Base-by-base conservation (phyloP, 2,113 vertebrate genomes). In the Pterocles burchelli region DNA sequence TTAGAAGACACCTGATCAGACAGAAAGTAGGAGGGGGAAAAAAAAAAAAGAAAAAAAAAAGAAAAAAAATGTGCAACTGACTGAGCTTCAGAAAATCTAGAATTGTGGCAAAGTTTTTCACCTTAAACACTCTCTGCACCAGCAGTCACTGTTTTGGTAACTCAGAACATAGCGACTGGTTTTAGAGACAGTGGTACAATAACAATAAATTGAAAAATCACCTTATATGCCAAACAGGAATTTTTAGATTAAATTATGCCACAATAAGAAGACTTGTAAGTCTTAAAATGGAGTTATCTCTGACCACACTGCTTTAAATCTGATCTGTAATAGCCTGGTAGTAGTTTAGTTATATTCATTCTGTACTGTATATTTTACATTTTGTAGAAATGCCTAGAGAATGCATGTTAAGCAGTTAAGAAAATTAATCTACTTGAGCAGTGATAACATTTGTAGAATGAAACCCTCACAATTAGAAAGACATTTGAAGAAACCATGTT, bases 401-500 rank as follows among this genome's bases (percentile, higher is more conserved):
- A 38, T 72, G 90, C 83, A 94, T 94, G 85, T 96, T 96, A 96
- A 97, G 54, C 90, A 78, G 95, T 93, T 90, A 89, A 85, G 95
- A 82, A 96, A 96, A 96, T 93, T 94, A 95, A 96, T 97, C 95
- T 95, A 84, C 86, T 59, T 85, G 76, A 94, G 90, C 85, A 89
- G 80, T 91, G 96, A 92, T 95, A 97, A 96, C 96, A 89, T 96
- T 96, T 96, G 95, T 84, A 90, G 96, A 92, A 85, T 41, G 91
- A 92, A 96, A 95, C 86, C 66, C 80, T 96, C 92, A 91, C 88
- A 85, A 95, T 96, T 94, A 96, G 91, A 71, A 91, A 96, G 85
- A 76, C 77, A 58, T 97, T 93, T 95, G 96, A 96, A 97, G 93
- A 74, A 95, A 91, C 75, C 62, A 29, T 65, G 95, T 70, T 95